These are phyloP conservation scores for Pelmatolapia mariae DNA, from an alignment of 2,113 vertebrate species.

Conservation along the genomic window DNA sequence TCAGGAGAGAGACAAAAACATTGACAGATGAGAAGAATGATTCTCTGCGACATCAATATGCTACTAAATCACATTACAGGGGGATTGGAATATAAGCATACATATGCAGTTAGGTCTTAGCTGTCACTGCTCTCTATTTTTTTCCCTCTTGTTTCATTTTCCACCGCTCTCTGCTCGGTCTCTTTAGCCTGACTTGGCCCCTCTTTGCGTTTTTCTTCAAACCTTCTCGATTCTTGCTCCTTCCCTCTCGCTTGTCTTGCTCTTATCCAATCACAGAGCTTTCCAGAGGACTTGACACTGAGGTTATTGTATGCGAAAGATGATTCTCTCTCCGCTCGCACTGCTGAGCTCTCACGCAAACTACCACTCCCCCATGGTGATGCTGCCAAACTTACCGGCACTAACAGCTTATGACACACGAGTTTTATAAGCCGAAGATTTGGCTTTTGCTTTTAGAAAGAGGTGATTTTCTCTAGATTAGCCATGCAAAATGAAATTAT, in stretches of 20 bases:
- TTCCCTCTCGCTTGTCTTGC: background rate
- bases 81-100: slow-evolving; percentile 33
- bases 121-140: background rate
- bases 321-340: slow-evolving; percentile 16
- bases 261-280: slow-evolving; percentile 6
- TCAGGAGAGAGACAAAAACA: slow-evolving; percentile 45
- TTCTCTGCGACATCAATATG: slow-evolving; percentile 35
- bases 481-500: background rate
- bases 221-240: background rate
- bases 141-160: background rate
- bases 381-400: slow-evolving; percentile 26
- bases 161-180: background rate
- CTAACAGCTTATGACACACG: slow-evolving; percentile 34
- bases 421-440: background rate
- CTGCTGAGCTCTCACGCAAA: slow-evolving; percentile 28
- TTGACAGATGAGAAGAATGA: slow-evolving; percentile 51
- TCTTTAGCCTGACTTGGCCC: background rate
- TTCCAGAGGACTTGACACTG: slow-evolving; percentile 37
- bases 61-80: slow-evolving; percentile 50
- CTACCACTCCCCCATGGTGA: background rate
- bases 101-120: slow-evolving; percentile 2
- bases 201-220: background rate
- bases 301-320: slow-evolving; percentile 35
- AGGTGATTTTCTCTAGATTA: slow-evolving; percentile 4
- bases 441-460: background rate